A percentile compares a stretch with the other conserved stretches of the same genome.
Conservation (phyloP, 2,888 invertebrate species). For the Apodemia zela region DNA sequence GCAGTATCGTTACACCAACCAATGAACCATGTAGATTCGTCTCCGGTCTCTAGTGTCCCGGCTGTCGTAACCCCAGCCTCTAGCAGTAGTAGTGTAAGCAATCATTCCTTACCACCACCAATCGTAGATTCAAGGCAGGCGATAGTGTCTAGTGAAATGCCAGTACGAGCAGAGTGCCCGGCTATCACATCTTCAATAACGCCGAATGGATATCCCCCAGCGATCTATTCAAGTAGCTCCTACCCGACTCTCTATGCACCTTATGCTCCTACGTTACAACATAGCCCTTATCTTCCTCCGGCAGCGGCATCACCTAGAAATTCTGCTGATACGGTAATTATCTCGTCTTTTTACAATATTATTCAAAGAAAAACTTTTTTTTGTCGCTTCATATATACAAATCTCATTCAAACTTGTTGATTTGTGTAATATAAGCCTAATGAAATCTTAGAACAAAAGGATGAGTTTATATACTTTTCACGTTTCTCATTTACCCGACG, state of each 20-base stretch:
- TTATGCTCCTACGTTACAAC: constrained; percentile 85
- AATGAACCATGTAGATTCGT: constrained; percentile 50
- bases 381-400: too few species aligned
- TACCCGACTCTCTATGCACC: constrained; percentile 88
- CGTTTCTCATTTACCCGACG: too few species aligned
- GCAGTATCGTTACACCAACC: constrained; percentile 51
- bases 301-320: constrained; percentile 83
- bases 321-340: constrained; percentile 74
- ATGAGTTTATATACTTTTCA: too few species aligned
- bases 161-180: constrained; percentile 62
- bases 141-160: constrained; percentile 67
- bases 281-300: constrained; percentile 87
- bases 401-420: background rate
- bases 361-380: background rate
- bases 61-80: constrained; percentile 47
- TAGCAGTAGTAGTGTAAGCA: constrained; percentile 48
- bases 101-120: constrained; percentile 56
- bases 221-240: constrained; percentile 83
- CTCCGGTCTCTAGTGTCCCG: constrained; percentile 47
- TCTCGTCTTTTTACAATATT: background rate
- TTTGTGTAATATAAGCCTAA: too few species aligned
- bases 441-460: too few species aligned
- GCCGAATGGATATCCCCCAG: constrained; percentile 80
- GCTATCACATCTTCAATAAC: constrained; percentile 84
- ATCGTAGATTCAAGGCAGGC: constrained; percentile 57